A percentile compares a stretch with the other conserved stretches of the same genome.
phyloP scores from a whole-genome alignment of 92 coral and sea anemone genomes.

The Chrysogorgia sp. region DNA sequence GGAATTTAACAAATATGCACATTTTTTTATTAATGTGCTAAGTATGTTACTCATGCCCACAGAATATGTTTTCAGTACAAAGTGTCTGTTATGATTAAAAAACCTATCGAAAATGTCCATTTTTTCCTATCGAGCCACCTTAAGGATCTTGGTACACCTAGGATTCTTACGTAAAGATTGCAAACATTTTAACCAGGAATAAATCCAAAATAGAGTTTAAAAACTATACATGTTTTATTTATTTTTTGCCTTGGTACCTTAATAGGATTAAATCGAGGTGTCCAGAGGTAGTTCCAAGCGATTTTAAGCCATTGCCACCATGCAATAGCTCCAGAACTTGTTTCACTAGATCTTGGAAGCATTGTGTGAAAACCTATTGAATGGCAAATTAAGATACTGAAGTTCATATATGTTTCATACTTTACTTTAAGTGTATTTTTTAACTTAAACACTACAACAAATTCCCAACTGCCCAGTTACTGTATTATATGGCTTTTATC shows the following conservation, averaged over 20 bases:
- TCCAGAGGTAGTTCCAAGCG: slow-evolving; percentile 79
- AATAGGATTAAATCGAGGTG: slow-evolving; percentile 84
- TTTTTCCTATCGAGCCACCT: no score
- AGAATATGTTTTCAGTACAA: no score
- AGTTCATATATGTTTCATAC: not conserved
- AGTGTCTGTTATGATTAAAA: no score
- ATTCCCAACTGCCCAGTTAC: no score
- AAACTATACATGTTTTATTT: not conserved
- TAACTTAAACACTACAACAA: no score
- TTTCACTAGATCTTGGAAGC: slow-evolving; percentile 83
- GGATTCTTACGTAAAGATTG: not conserved
- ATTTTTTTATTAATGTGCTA: no score
- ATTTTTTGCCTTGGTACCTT: slow-evolving; percentile 55
- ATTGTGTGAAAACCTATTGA: slow-evolving; percentile 89
- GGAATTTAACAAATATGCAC: no score
- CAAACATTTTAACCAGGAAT: not conserved
- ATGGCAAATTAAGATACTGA: not conserved
- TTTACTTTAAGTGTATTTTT: no score
- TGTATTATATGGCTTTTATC: no score
- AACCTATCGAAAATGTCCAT: no score
- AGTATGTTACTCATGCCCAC: no score
- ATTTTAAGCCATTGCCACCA: slow-evolving; percentile 81
- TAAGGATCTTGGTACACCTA: no score
- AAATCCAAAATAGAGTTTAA: not conserved
- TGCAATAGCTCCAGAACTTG: slow-evolving; percentile 68